Evolutionary conservation across 1,140 invertebrate genomes (phyloP), one percentile per base, ranked within the genome.

Genomic region (Neodiprion fabricii): DNA sequence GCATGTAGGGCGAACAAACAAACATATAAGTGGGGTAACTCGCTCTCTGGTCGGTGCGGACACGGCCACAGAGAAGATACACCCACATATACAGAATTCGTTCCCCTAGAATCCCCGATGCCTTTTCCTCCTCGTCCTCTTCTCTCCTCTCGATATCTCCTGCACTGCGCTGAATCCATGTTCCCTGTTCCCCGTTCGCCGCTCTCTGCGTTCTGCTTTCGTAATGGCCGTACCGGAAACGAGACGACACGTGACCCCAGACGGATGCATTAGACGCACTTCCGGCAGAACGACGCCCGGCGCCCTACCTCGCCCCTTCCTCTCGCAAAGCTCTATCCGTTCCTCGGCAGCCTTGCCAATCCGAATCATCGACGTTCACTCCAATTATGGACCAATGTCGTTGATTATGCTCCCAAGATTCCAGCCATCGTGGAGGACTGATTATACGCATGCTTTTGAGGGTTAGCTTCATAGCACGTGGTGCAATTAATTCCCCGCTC

Each of bases 181-280:
- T 9, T 61, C 53, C 1, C n/a, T 61, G 53, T n/a, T 61, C 53
- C 53, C n/a, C n/a, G 53, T 40, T 40, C 28, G 28, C 28, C 28
- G 53, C 53, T 61, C 53, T 61, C n/a, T 12, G 80, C 81, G 79
- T 82, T 85, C 85, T 83, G 81, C 83, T 78, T 82, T 81, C 82
- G 79, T 87, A 88, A 88, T 88, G 86, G 85, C 80, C 80, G 81
- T 82, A 76, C 79, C 83, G 87, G 86, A 87, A 88, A 82, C 80
- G 83, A 81, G 85, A 84, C 85, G 85, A 85, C 86, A 86, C 85
- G 85, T 87, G 85, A 87, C 86, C 86, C 87, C 83, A 88, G 86
- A 87, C 87, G 87, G 86, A 89, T 88, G 87, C 87, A 87, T 88
- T 89, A 88, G 87, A 88, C 86, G 86, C 85, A 88, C 87, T 88